phyloP scores from a whole-genome alignment of 2,888 invertebrate genomes.

The Epinotia nisella region DNA sequence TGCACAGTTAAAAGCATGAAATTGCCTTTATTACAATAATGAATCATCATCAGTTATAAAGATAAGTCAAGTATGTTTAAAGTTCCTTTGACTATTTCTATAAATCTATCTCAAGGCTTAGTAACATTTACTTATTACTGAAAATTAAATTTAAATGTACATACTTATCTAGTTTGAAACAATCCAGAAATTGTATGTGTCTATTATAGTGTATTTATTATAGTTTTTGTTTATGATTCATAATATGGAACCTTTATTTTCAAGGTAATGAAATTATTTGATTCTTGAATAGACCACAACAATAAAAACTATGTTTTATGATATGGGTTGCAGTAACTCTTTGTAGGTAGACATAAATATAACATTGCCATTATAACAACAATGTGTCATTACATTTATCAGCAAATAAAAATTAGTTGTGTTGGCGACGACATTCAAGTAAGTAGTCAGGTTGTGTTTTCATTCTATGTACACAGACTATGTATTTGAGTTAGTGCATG shows the following conservation, averaged over 20 bases:
- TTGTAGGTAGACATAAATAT: neutral
- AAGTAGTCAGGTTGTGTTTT: no score
- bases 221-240: no score
- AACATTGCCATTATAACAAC: conserved; percentile 1
- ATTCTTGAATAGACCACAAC: neutral
- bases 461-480: no score
- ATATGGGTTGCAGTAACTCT: neutral
- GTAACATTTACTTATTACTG: neutral
- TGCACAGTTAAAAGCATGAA: neutral
- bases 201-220: neutral
- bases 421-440: neutral
- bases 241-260: neutral
- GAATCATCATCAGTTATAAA: no score
- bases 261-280: neutral
- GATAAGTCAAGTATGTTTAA: no score
- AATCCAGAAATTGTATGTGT: neutral
- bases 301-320: neutral
- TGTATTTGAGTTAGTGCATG: no score
- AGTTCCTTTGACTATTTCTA: neutral
- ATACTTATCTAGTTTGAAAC: neutral
- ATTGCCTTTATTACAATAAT: no score
- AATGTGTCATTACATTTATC: conserved; percentile 6
- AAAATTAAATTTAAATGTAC: no score
- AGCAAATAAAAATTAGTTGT: neutral
- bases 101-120: neutral